Base-by-base conservation (phyloP, 1,140 invertebrate genomes). In the Piezodorus guildinii region DNA sequence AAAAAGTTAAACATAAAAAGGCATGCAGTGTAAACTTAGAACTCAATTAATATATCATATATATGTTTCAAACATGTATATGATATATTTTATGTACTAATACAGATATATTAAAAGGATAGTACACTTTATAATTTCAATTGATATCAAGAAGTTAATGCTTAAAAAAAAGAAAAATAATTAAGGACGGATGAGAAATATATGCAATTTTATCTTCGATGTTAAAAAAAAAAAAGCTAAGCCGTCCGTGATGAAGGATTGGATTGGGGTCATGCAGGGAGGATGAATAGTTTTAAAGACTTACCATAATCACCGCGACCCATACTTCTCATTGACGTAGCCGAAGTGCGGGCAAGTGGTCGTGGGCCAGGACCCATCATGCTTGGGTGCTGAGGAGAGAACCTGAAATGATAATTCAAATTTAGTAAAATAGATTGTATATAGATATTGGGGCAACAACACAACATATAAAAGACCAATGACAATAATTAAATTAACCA, bases 221-320 rank as follows among this genome's bases (percentile, higher is more conserved):
- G 46, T 49, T 49, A 49, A 49, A 49, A 49, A 39, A 30, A 30
- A 39, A 39, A 39, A 39, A 39, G 34, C 34, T 39, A 39, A 39
- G 34, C 34, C 34, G 34, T 39, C 34, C 34, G 34, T 39, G 34
- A 49, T 49, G 6, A 9, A 19, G 19, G 46, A 49, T 49, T 23
- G 17, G 23, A 56, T 23, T 10, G 52, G 23, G 4, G 52, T 56
- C 23, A 56, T 23, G 52, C 19, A 25, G 17, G 52, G 15, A 27
- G 5, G 17, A 23, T 23, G 52, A 25, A 25, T 23, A 16, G 9
- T 3, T 39, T 17, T 19, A 15, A 39, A 8, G n/a, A 67, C 88
- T 89, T 84, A 91, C 88, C 88, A 80, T 91, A 91, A 75, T 91
- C 88, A 70, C 85, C 85, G 71, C 86, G 81, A 70, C 87, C 85